Evolutionary conservation across 2,888 invertebrate genomes (phyloP).

Genomic region (Spilarctia lutea): DNA sequence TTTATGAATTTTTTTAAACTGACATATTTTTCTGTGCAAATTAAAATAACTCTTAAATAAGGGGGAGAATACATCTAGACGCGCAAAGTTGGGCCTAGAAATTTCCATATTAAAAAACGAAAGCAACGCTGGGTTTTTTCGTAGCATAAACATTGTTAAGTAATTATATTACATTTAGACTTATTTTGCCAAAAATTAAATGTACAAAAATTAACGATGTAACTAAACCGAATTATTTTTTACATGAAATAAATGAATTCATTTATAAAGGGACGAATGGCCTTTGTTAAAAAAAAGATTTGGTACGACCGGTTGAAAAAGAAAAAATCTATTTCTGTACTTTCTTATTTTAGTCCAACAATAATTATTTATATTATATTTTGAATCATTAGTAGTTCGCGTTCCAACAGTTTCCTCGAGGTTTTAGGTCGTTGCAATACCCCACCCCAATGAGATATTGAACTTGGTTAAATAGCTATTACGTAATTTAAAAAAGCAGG

Average conservation of each 20-base stretch:
- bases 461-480: not conserved
- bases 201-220: not conserved
- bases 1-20: not conserved
- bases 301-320: not conserved
- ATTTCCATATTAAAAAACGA: not conserved
- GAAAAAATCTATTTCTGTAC: not conserved
- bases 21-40: not conserved
- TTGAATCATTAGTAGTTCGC: not conserved
- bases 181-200: not conserved
- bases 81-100: not conserved
- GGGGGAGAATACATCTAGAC: not conserved
- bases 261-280: not conserved
- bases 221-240: not conserved
- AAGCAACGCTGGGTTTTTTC: not conserved
- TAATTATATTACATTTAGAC: not conserved
- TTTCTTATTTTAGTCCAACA: not conserved
- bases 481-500: no score
- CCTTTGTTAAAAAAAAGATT: not conserved
- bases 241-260: not conserved
- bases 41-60: not conserved
- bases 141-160: not conserved
- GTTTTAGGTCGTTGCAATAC: not conserved
- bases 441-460: not conserved
- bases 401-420: not conserved
- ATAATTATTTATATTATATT: not conserved